A percentile compares a stretch with the other conserved stretches of the same genome.
phyloP scores from a whole-genome alignment of 2,113 vertebrate genomes.

The Castor canadensis region DNA sequence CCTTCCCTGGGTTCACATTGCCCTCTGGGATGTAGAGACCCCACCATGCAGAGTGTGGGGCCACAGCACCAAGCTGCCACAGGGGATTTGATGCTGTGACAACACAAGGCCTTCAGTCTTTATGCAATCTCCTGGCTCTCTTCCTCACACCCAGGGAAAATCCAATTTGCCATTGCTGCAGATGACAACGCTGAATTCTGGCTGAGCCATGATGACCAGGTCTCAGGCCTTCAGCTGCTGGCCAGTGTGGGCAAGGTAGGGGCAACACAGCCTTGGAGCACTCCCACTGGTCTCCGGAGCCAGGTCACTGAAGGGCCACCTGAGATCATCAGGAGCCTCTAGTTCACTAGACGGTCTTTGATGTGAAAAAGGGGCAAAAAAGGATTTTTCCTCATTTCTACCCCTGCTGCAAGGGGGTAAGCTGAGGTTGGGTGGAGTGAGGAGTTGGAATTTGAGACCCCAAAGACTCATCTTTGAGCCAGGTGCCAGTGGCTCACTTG shows the following conservation, averaged over 20 bases:
- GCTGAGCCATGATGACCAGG: constrained; percentile 91
- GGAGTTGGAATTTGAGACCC: neutral
- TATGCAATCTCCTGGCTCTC: neutral
- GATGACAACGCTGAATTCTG: constrained; percentile 97
- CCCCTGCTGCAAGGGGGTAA: neutral
- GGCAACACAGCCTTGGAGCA: neutral
- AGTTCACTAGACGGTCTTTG: neutral
- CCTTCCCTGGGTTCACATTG: neutral
- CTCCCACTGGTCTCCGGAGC: neutral
- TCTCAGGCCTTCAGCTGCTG: constrained; percentile 87
- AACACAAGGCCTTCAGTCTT: neutral
- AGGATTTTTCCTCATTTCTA: neutral
- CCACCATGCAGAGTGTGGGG: neutral
- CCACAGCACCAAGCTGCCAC: neutral
- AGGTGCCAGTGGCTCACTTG: too few species aligned
- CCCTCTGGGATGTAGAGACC: neutral
- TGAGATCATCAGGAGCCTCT: neutral
- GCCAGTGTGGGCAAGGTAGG: constrained; percentile 94
- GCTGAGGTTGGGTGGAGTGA: neutral
- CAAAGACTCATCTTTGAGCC: neutral
- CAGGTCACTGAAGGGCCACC: neutral
- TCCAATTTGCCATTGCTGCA: constrained; percentile 94
- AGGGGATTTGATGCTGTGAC: neutral
- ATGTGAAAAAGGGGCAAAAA: neutral
- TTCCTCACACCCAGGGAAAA: constrained; percentile 86